phyloP scores from a whole-genome alignment of 2,113 vertebrate species.

The Clupea harengus region DNA sequence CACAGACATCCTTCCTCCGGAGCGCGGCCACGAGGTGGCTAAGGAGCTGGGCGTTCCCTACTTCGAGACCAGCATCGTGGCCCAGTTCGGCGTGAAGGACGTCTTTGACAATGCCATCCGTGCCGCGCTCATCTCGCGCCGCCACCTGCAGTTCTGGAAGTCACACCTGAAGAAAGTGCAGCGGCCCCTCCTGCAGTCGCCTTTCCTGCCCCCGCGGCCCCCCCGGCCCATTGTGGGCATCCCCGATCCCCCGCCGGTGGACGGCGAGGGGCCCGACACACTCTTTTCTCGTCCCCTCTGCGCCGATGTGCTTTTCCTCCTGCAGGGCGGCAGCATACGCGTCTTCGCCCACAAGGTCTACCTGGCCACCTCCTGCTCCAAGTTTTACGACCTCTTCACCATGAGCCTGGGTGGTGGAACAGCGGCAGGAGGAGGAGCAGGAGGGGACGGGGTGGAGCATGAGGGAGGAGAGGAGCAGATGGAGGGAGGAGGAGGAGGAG shows the following conservation, averaged over 20 bases:
- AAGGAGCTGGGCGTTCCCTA: slow-evolving; percentile 88
- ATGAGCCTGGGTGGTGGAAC: slow-evolving; percentile 62
- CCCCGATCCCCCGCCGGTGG: slow-evolving; percentile 69
- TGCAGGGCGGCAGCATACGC: slow-evolving; percentile 69
- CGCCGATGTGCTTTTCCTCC: slow-evolving; percentile 80
- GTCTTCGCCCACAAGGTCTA: slow-evolving; percentile 86
- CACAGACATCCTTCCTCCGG: slow-evolving; percentile 84
- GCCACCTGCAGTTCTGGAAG: slow-evolving; percentile 92
- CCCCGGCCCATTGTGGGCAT: slow-evolving; percentile 81
- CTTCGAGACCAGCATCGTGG: slow-evolving; percentile 89
- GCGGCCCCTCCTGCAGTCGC: slow-evolving; percentile 82
- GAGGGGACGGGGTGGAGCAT: slow-evolving; percentile 56
- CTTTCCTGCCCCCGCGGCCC: slow-evolving; percentile 83
- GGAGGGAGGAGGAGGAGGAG: background rate
- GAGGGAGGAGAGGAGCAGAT: slow-evolving; percentile 69
- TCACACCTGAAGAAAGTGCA: slow-evolving; percentile 87
- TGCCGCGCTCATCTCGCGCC: slow-evolving; percentile 84
- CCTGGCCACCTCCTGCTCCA: slow-evolving; percentile 87
- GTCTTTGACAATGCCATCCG: slow-evolving; percentile 92
- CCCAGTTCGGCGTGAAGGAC: slow-evolving; percentile 89
- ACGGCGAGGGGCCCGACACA: slow-evolving; percentile 70
- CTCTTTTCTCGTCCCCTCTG: slow-evolving; percentile 81
- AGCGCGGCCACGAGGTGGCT: slow-evolving; percentile 85
- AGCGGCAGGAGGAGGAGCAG: slow-evolving; percentile 49
- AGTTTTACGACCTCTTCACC: slow-evolving; percentile 86